Evolutionary conservation across 2,888 invertebrate species (phyloP), one percentile per base, ranked within the genome.

Genomic region (Pediacus dermestoides): DNA sequence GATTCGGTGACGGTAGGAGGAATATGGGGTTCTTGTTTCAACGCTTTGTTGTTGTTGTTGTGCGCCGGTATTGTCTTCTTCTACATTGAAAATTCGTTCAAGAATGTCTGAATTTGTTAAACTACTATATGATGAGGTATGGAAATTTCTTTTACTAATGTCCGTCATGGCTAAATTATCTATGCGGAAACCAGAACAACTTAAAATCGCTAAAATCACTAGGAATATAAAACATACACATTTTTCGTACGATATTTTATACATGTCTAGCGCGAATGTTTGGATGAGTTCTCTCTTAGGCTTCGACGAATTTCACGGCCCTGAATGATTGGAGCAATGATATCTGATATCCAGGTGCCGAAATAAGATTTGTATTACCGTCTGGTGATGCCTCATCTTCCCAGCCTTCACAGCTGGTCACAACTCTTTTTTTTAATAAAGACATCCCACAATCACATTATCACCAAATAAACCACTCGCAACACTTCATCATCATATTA

Each of bases 101-200:
- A 53, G 46, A 56, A 49, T 40, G 10, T n/a, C 9, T 26, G 26
- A 49, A 49, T 40, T 50, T 42, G 48, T 48, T 50, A 55, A 52
- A 55, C 55, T 54, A 52, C 16, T 23, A 10, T 28, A 27, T 27
- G 42, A 42, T 44, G 58, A 53, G 52, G 53, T 53, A 50, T 49
- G 53, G 45, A 56, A 53, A 54, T 60, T 59, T 51, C 55, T 55
- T 55, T 61, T 53, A 58, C 59, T 61, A 50, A 63, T 49, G 54
- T 63, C 61, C 49, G 61, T 57, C 66, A 63, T 65, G 43, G 60
- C 58, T 45, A 61, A 48, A 47, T 59, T 66, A 68, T 70, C 68
- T 62, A 67, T 68, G 67, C 65, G 68, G 68, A 67, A 67, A 63
- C 67, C 68, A 50, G 67, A 66, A 65, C 68, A 70, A 66, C 66